Percentiles rank a stretch among this genome's conserved stretches.
Evolutionary conservation across 2,113 vertebrate genomes (phyloP).

Genomic region (Coreoperca whiteheadi): DNA sequence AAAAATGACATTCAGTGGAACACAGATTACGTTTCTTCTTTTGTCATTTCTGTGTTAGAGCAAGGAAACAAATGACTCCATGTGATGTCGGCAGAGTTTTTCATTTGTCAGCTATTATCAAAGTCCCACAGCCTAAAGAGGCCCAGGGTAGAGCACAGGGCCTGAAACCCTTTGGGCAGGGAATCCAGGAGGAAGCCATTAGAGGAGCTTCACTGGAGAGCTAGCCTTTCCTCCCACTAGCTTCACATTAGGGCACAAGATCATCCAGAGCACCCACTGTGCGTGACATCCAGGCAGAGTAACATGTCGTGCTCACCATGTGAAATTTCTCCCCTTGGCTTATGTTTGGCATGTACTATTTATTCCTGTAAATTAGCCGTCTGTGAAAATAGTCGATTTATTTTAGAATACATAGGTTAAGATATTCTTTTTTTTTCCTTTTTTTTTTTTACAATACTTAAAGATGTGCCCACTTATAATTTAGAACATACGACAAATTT

Average conservation of each 20-base stretch:
- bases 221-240: slow-evolving; percentile 42
- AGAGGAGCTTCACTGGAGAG: slow-evolving; percentile 52
- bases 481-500: slow-evolving; percentile 3
- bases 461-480: not conserved
- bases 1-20: slow-evolving; percentile 44
- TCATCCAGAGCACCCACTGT: slow-evolving; percentile 53
- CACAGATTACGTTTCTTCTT: slow-evolving; percentile 20
- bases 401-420: not conserved
- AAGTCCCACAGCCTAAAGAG: slow-evolving; percentile 37
- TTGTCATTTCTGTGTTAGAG: slow-evolving; percentile 46
- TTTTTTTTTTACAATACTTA: not conserved
- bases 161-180: slow-evolving; percentile 56
- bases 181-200: slow-evolving; percentile 64
- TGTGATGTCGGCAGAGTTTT: slow-evolving; percentile 61
- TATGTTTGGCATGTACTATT: slow-evolving; percentile 42
- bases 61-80: slow-evolving; percentile 46
- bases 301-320: slow-evolving; percentile 48
- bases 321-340: slow-evolving; percentile 44
- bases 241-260: slow-evolving; percentile 60
- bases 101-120: slow-evolving; percentile 64
- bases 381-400: slow-evolving; percentile 14
- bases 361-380: slow-evolving; percentile 12
- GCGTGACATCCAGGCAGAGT: slow-evolving; percentile 53
- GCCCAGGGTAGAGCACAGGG: slow-evolving; percentile 34
- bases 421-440: not conserved